Conservation (phyloP, 1,140 invertebrate genomes). For the Diorhabda sublineata region DNA sequence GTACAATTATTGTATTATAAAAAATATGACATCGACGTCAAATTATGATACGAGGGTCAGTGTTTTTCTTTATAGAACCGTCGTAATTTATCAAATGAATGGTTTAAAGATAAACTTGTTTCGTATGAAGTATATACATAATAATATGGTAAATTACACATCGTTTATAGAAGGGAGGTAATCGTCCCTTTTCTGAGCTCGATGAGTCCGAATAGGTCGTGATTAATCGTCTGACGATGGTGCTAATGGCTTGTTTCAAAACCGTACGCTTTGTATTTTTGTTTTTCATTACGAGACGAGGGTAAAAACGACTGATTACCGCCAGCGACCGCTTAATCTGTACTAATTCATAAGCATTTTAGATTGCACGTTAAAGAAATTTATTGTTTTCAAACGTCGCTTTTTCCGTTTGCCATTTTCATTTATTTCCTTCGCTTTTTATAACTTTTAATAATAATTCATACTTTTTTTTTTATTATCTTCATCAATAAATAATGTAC, state of each 20-base stretch:
- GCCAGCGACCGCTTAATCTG: neutral
- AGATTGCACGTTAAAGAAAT: no score
- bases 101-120: no score
- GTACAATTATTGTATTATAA: no score
- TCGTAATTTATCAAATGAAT: no score
- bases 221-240: neutral
- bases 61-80: no score
- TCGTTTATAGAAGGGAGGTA: neutral
- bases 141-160: neutral
- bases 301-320: neutral
- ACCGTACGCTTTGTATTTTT: neutral
- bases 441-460: conserved; percentile 9
- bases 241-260: neutral
- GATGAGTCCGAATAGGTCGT: neutral
- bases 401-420: no score
- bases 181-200: neutral
- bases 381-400: no score
- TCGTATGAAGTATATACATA: no score
- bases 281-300: neutral
- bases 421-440: conserved; percentile 9
- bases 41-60: no score
- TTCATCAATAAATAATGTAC: conserved; percentile 6
- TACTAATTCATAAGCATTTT: no score
- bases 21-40: no score
- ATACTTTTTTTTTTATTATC: neutral